Evolutionary conservation across 1,140 invertebrate species (phyloP), one percentile per base, ranked within the genome.

Genomic region (Lineus longissimus): DNA sequence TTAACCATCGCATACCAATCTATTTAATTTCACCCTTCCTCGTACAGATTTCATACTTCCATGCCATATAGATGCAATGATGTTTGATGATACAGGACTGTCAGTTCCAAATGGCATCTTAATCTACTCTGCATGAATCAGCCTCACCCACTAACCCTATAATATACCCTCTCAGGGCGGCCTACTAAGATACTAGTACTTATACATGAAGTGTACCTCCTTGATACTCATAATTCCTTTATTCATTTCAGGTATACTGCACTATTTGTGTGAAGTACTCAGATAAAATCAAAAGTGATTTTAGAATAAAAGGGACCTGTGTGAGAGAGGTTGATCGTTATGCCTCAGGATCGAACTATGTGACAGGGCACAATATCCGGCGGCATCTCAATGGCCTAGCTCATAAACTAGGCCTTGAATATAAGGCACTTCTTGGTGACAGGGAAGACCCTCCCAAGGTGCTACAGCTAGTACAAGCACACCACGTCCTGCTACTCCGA

Each of bases 181-280:
- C 33, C 33, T 7, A 36, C 33, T 15, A 36, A 15, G 33, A 7
- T 15, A 36, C 33, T 36, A 4, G 15, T 15, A 4, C 33, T 4
- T 7, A 4, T 7, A 4, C 33, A 36, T 36, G 4, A 7, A 36
- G 33, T 4, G 6, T 15, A 7, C 4, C 4, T 4, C 33, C 33
- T 36, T 7, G 4, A 36, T 36, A 4, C 33, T 7, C 33, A 4
- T 36, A 36, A 7, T 36, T 36, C 15, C 6, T 36, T 36, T 36
- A 7, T 51, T 51, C 47, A 51, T 36, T 51, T 51, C 47, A 51
- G 47, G 47, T 51, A 6, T 51, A 51, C n/a, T 51, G 47, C n/a
- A 9, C 47, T 23, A 9, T 51, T 19, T 51, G 47, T 51, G 47
- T n/a, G 6, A 51, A 51, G 25, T 51, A 51, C n/a, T 6, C n/a